Percentiles rank a stretch among this genome's conserved stretches.
phyloP scores from a whole-genome alignment of 2,113 vertebrate genomes.

The Seriola aureovittata region DNA sequence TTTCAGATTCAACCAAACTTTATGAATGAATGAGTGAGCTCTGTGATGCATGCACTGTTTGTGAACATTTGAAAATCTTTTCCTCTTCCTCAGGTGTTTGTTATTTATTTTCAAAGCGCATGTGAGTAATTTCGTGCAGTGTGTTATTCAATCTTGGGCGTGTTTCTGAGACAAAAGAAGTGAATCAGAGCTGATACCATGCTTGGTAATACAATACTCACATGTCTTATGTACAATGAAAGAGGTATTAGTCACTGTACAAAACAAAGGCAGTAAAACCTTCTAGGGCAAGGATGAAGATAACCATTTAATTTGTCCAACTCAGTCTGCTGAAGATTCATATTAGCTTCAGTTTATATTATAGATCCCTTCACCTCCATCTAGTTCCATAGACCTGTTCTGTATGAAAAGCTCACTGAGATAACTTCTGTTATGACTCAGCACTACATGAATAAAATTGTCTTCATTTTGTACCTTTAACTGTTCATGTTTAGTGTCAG shows the following conservation, averaged over 20 bases:
- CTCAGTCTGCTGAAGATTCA: no score
- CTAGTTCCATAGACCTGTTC: no score
- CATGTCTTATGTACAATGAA: neutral
- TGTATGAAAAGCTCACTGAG: no score
- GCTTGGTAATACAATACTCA: neutral
- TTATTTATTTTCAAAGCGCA: constrained; percentile 24
- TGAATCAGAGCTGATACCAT: neutral
- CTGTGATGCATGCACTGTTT: constrained; percentile 29
- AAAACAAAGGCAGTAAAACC: no score
- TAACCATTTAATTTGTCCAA: no score
- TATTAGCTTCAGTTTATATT: no score
- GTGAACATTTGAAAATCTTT: constrained; percentile 6
- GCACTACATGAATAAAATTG: no score
- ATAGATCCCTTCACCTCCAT: no score
- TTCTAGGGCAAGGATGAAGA: no score
- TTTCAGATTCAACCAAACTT: constrained; percentile 63
- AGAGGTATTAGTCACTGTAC: neutral
- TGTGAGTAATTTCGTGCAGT: constrained; percentile 20
- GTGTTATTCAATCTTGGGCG: constrained; percentile 7
- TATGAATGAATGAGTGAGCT: constrained; percentile 60
- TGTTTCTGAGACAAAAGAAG: constrained; percentile 36
- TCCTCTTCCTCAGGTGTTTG: neutral
- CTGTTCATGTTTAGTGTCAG: no score
- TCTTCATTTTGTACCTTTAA: no score
- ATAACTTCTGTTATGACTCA: no score